These are phyloP conservation scores for Xestia sexstrigata DNA, from an alignment of 2,888 invertebrate species.

Conservation along the genomic window DNA sequence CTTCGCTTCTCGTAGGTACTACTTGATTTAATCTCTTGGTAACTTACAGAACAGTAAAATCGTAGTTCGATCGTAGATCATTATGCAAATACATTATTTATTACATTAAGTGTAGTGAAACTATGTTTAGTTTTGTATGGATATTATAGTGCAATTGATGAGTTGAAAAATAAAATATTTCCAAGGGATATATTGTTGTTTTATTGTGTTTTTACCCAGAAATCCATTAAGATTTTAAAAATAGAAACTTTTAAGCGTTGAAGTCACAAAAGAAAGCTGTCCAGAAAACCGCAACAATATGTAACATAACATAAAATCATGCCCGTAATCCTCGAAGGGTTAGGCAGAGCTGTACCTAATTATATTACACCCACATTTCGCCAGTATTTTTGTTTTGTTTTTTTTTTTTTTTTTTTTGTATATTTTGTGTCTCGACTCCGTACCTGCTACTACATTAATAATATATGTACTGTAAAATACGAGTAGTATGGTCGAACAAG, in stretches of 20 bases:
- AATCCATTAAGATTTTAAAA: not conserved
- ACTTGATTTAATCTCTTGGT: constrained; percentile 67
- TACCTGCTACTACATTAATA: too few species aligned
- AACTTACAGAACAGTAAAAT: constrained; percentile 64
- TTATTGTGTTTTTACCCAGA: constrained; percentile 52
- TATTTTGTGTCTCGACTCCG: too few species aligned
- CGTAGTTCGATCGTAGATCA: constrained; percentile 69
- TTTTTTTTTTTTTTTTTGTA: too few species aligned
- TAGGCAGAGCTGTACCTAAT: too few species aligned
- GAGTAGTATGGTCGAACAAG: too few species aligned
- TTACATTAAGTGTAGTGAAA: constrained; percentile 83
- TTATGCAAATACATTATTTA: constrained; percentile 75
- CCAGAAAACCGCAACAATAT: not conserved
- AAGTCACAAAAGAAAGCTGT: not conserved
- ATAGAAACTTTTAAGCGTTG: not conserved
- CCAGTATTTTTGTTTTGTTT: too few species aligned
- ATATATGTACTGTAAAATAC: too few species aligned
- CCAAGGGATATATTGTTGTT: constrained; percentile 74
- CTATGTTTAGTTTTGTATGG: constrained; percentile 88
- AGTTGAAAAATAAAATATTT: constrained; percentile 89
- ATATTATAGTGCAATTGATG: constrained; percentile 87
- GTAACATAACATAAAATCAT: too few species aligned
- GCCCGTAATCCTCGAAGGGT: too few species aligned
- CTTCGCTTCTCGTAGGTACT: constrained; percentile 74
- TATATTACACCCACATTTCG: too few species aligned